Percentiles rank a stretch among this genome's conserved stretches.
Conservation (phyloP, 2,888 invertebrate genomes). For the Galeruca laticollis region DNA sequence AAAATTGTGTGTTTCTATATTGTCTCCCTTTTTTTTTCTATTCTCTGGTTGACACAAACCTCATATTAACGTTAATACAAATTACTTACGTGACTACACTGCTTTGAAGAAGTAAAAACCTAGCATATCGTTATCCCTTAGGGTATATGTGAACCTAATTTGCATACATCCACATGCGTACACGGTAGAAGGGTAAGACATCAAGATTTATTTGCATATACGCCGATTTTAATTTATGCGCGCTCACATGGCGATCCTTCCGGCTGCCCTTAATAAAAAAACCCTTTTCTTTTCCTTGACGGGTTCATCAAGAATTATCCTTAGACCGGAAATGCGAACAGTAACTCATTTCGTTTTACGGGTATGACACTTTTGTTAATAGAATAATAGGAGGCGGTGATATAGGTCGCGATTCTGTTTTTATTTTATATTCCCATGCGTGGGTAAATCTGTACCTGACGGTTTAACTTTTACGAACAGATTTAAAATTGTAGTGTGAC, state of each 20-base stretch:
- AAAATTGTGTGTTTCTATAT: too few species aligned
- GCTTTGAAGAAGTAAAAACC: conserved; percentile 3
- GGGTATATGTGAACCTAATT: conserved; percentile 49
- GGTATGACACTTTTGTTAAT: conserved; percentile 61
- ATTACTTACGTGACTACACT: neutral
- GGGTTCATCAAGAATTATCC: conserved; percentile 59
- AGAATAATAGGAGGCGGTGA: conserved; percentile 47
- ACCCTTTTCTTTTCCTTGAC: conserved; percentile 48
- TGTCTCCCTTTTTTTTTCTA: too few species aligned
- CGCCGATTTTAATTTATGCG: conserved; percentile 61
- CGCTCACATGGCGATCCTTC: conserved; percentile 52
- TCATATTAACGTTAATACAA: neutral
- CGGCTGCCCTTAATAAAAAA: conserved; percentile 33
- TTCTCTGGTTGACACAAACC: neutral
- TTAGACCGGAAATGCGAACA: conserved; percentile 52
- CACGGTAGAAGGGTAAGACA: conserved; percentile 59
- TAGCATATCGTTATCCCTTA: conserved; percentile 15
- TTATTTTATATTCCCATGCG: conserved; percentile 26
- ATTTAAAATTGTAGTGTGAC: neutral
- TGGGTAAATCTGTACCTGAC: conserved; percentile 17
- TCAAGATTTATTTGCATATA: conserved; percentile 58
- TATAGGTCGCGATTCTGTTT: conserved; percentile 25
- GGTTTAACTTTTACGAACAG: conserved; percentile 9
- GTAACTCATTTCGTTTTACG: conserved; percentile 58
- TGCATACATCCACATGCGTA: conserved; percentile 53